phyloP scores from a whole-genome alignment of 2,888 invertebrate genomes.

The Polydrusus pterygomalis region DNA sequence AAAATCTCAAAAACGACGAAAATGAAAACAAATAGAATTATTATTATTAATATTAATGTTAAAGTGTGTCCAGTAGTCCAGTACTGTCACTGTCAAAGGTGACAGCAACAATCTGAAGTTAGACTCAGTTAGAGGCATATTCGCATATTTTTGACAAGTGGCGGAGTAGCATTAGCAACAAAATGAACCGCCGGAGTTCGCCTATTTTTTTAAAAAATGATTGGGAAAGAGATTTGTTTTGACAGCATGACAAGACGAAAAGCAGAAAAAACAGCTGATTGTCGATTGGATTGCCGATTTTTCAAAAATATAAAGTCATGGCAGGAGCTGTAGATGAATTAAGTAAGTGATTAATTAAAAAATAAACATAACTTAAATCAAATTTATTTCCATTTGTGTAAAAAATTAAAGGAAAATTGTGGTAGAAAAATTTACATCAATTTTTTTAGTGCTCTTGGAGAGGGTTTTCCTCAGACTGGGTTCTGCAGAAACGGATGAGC shows the following conservation, averaged over 20 bases:
- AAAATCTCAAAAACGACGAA: neutral
- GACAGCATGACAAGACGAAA: conserved; percentile 8
- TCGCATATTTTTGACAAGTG: neutral
- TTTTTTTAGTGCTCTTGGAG: conserved; percentile 85
- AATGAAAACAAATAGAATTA: neutral
- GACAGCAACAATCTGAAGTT: neutral
- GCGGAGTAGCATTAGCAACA: neutral
- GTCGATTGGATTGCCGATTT: conserved; percentile 15
- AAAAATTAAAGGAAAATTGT: neutral
- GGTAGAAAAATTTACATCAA: neutral
- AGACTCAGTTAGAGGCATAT: no score
- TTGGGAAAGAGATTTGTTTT: neutral
- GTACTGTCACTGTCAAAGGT: neutral
- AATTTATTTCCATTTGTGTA: neutral
- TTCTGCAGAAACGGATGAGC: conserved; percentile 91
- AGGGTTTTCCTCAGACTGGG: conserved; percentile 92
- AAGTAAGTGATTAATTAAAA: conserved; percentile 55
- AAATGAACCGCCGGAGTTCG: no score
- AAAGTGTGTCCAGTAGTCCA: no score
- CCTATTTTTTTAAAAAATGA: no score
- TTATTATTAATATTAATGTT: no score
- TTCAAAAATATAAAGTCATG: conserved; percentile 53
- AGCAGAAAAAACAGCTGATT: conserved; percentile 33
- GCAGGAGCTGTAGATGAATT: conserved; percentile 60
- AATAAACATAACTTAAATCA: neutral